Evolutionary conservation across 2,888 invertebrate species (phyloP).

Genomic region (Amphipyra tragopoginis): DNA sequence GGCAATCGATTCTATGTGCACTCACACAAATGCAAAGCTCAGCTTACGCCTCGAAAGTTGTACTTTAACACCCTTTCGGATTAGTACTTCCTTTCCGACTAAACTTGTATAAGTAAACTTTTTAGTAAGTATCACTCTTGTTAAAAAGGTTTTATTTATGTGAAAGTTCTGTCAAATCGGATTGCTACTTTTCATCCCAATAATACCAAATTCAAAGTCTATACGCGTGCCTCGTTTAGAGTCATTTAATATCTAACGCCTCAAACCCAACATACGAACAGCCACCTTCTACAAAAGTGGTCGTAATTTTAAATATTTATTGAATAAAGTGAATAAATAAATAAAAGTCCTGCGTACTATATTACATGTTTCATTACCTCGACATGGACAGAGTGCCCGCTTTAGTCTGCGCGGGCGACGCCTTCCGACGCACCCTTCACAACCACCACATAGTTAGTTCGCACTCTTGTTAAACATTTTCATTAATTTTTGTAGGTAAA

Average conservation of each 20-base stretch:
- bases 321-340: constrained; percentile 6
- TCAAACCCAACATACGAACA: constrained; percentile 14
- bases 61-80: no score
- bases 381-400: constrained; percentile 91
- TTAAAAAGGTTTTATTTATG: no score
- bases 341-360: constrained; percentile 29
- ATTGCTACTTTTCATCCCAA: no score
- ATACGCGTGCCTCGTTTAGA: constrained; percentile 6
- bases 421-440: constrained; percentile 93
- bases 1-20: no score
- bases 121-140: no score
- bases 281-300: constrained; percentile 2
- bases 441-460: constrained; percentile 70
- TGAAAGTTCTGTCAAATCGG: no score
- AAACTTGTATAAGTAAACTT: no score
- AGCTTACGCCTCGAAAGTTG: no score
- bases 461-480: constrained; percentile 40
- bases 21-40: no score
- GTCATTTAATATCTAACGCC: not conserved
- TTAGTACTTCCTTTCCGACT: no score
- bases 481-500: constrained; percentile 19
- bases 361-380: constrained; percentile 85
- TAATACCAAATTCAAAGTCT: not conserved
- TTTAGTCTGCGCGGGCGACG: constrained; percentile 91
- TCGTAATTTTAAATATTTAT: constrained; percentile 32